Evolutionary conservation across 2,888 invertebrate genomes (phyloP).

Genomic region (Aspidiotus rigidus): DNA sequence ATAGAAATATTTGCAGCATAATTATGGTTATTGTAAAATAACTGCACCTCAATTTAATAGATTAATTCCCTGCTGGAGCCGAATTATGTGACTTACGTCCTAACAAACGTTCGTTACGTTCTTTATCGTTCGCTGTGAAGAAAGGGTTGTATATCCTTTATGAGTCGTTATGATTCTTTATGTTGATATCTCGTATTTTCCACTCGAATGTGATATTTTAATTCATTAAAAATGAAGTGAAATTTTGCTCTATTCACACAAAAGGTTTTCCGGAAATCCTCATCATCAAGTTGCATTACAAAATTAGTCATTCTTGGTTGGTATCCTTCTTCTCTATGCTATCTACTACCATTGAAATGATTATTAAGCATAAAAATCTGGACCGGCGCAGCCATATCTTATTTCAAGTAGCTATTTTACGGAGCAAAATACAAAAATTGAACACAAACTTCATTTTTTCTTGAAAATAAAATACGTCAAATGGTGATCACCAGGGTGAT

Average conservation of each 20-base stretch:
- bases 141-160: neutral
- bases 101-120: neutral
- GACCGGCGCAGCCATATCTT: neutral
- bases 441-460: neutral
- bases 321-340: neutral
- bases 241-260: neutral
- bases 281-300: neutral
- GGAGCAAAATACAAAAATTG: neutral
- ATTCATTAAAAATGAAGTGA: neutral
- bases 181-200: neutral
- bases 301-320: neutral
- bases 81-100: neutral
- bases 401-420: neutral
- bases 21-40: too few species aligned
- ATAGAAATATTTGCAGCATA: too few species aligned
- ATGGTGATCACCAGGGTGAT: neutral
- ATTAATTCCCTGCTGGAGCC: too few species aligned
- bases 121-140: neutral
- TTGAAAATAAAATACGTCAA: neutral
- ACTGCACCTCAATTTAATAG: too few species aligned
- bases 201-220: neutral
- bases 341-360: neutral
- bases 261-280: neutral
- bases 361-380: neutral
- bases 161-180: neutral